phyloP scores from a whole-genome alignment of 2,797 vertebrate species.

The Gambelia wislizenii region DNA sequence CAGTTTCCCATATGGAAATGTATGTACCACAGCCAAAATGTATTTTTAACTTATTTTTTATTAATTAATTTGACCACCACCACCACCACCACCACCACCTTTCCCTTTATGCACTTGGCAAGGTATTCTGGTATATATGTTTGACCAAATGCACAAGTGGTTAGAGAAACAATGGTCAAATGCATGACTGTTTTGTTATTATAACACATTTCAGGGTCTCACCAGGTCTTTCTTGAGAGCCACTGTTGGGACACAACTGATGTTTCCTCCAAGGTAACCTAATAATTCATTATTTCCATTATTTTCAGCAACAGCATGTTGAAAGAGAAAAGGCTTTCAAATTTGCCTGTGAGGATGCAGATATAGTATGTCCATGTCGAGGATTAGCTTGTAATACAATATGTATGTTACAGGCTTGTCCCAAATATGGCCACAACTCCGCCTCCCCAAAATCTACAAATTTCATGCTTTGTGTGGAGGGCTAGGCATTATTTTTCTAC shows the following conservation, averaged over 20 bases:
- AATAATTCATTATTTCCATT: background rate
- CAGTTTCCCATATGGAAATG: slow-evolving; percentile 32
- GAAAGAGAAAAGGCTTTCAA: background rate
- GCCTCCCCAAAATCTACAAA: background rate
- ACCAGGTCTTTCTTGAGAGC: background rate
- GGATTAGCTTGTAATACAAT: background rate
- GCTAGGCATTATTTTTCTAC: background rate
- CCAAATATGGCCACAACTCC: background rate
- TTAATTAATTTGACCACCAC: slow-evolving; percentile 18
- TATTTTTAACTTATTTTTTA: slow-evolving; percentile 1
- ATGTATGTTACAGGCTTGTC: background rate
- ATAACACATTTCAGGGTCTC: background rate
- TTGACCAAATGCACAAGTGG: background rate
- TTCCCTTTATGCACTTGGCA: slow-evolving; percentile 10
- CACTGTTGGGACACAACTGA: background rate
- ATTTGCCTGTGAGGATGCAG: background rate
- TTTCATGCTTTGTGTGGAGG: background rate
- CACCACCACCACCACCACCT: background rate
- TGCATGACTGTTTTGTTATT: background rate
- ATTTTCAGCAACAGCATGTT: background rate
- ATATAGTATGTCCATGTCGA: background rate
- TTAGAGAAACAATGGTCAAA: background rate
- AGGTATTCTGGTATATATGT: background rate
- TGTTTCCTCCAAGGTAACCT: background rate
- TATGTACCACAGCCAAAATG: slow-evolving; percentile 41